A percentile compares a stretch with the other conserved stretches of the same genome.
Conservation (phyloP, 2,113 vertebrate genomes). For the human region GRCh38 chr22:27204001-27204500, state of each 20-base stretch:
- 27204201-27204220: background rate
- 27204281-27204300: accelerated
- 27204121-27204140: background rate
- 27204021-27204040: background rate
- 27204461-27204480: no score
- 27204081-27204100: background rate
- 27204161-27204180: accelerated
- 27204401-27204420: background rate
- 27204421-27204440: background rate
- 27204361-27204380: background rate
- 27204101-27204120: no score
- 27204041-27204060: background rate
- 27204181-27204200: background rate
- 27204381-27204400: accelerated
- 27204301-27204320: background rate
- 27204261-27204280: accelerated
- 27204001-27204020: background rate
- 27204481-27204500: background rate
- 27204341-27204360: no score
- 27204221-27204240: background rate
- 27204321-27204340: background rate
- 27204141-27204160: accelerated
- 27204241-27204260: background rate
- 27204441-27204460: background rate
- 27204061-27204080: background rate